Evolutionary conservation across 2,113 vertebrate species (phyloP).

Genomic region (Coturnix japonica): DNA sequence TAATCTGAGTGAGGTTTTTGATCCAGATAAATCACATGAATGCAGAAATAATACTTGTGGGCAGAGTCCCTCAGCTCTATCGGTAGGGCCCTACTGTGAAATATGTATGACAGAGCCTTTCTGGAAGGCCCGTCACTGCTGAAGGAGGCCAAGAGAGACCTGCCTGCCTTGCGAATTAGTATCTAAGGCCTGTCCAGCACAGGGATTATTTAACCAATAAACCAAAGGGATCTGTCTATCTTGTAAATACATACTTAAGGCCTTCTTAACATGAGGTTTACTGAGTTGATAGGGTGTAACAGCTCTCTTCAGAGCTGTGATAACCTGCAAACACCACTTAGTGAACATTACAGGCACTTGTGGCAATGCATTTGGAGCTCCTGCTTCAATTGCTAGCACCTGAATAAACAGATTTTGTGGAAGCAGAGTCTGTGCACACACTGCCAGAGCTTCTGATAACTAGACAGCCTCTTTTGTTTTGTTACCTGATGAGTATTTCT

Average conservation of each 20-base stretch:
- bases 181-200: conserved; percentile 30
- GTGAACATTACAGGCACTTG: neutral
- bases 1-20: neutral
- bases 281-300: conserved; percentile 53
- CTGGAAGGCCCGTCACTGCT: neutral
- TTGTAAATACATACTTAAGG: conserved; percentile 56
- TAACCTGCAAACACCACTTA: neutral
- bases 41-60: neutral
- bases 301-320: conserved; percentile 53
- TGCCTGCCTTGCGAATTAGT: neutral
- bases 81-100: neutral
- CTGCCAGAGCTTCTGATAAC: neutral
- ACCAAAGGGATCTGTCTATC: conserved; percentile 48
- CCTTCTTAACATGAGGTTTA: conserved; percentile 50
- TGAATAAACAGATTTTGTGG: conserved; percentile 44
- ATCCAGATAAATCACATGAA: neutral
- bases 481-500: neutral
- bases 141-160: neutral
- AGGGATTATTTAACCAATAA: conserved; percentile 34
- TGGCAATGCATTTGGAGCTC: neutral
- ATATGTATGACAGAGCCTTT: neutral
- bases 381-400: conserved; percentile 26
- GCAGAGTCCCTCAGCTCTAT: neutral
- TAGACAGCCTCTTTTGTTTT: neutral
- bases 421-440: neutral